These are phyloP conservation scores for Drosophila sechellia DNA, from an alignment of 1,140 invertebrate species.

Conservation along the genomic window DNA sequence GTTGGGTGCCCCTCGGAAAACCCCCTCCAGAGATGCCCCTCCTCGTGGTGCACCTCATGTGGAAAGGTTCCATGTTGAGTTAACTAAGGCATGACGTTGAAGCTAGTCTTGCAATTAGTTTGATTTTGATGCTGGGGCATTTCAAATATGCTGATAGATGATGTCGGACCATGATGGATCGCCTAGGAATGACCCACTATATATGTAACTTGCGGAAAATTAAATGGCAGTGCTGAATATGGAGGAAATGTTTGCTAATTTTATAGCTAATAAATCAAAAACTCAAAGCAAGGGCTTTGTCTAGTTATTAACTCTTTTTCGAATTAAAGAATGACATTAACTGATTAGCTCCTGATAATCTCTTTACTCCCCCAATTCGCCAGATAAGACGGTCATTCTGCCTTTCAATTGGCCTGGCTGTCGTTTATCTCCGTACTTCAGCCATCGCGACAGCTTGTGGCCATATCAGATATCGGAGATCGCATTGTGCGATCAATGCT, in stretches of 20 bases:
- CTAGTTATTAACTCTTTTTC: neutral
- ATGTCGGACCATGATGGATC: constrained; percentile 40
- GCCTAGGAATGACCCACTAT: constrained; percentile 19
- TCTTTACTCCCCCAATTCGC: constrained; percentile 1
- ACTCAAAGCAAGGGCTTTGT: neutral
- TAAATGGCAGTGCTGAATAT: neutral
- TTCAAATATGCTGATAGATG: constrained; percentile 54
- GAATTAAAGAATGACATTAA: neutral
- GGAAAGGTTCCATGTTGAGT: constrained; percentile 53
- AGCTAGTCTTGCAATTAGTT: constrained; percentile 56
- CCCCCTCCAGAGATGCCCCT: neutral
- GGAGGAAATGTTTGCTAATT: too few species aligned
- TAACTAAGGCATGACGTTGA: constrained; percentile 57
- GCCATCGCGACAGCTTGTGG: constrained; percentile 47
- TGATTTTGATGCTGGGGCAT: constrained; percentile 55
- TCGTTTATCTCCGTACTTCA: constrained; percentile 53
- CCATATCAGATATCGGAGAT: constrained; percentile 62
- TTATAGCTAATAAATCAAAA: neutral
- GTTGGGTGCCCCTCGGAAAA: constrained; percentile 41
- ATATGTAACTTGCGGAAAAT: neutral
- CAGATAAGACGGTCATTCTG: constrained; percentile 16
- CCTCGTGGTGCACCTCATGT: constrained; percentile 11
- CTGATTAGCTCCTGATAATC: neutral
- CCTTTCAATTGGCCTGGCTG: constrained; percentile 26
- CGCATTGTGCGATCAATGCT: constrained; percentile 44